Conservation (phyloP, 2,888 invertebrate genomes). For the Lissonota sp. region DNA sequence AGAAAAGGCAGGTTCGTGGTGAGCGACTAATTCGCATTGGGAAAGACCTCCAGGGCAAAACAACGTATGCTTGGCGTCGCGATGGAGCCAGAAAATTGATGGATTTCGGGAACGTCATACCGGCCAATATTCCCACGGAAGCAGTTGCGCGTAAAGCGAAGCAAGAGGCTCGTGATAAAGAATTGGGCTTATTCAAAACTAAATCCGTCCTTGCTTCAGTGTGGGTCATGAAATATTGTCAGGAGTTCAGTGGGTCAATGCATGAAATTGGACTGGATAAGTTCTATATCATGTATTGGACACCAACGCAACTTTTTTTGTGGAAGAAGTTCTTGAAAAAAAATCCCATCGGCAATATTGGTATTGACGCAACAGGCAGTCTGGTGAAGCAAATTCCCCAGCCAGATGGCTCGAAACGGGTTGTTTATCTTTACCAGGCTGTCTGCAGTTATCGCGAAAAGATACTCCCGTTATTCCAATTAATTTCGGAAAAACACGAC, state of each 20-base stretch:
- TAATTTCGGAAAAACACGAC: constrained; percentile 70
- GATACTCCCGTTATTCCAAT: constrained; percentile 65
- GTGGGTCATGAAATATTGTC: constrained; percentile 53
- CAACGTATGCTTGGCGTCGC: constrained; percentile 63
- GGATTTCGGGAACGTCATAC: constrained; percentile 60
- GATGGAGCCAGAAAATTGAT: constrained; percentile 58
- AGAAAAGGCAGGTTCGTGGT: constrained; percentile 59
- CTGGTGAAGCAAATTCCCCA: constrained; percentile 57
- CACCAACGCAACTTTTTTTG: constrained; percentile 60
- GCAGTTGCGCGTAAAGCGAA: constrained; percentile 52
- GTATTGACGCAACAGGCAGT: constrained; percentile 69
- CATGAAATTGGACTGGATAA: constrained; percentile 61
- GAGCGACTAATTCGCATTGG: constrained; percentile 46
- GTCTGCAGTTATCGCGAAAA: too few species aligned
- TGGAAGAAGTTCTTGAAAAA: constrained; percentile 59
- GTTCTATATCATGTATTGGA: constrained; percentile 64
- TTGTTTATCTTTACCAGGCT: too few species aligned
- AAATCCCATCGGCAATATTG: constrained; percentile 51
- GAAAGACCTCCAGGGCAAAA: constrained; percentile 61
- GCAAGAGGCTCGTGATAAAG: constrained; percentile 57
- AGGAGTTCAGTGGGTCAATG: constrained; percentile 56
- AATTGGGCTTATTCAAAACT: constrained; percentile 51
- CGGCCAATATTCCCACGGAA: constrained; percentile 50
- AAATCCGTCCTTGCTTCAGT: constrained; percentile 44
- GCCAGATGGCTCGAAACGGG: constrained; percentile 5